Evolutionary conservation across 2,888 invertebrate genomes (phyloP), one percentile per base, ranked within the genome.

Genomic region (Plemyria rubiginata): DNA sequence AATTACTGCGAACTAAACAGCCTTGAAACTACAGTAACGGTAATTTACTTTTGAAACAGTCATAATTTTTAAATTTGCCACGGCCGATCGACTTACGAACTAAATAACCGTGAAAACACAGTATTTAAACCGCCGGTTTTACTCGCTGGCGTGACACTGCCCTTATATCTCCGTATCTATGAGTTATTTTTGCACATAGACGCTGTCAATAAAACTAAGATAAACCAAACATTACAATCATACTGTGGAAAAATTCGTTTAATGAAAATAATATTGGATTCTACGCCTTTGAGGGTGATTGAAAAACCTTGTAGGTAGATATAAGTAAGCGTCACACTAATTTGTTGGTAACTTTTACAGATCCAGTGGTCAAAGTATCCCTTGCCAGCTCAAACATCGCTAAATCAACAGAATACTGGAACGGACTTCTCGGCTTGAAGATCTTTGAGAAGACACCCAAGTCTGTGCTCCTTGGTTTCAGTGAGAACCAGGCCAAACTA

Each of bases 361-460:
- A 97, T 93, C 97, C 97, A 48, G 95, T 98, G 0, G 85, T 95
- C 52, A 96, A 96, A 88, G 97, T 99, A 0, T 94, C 96, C 0
- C 84, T 99, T 62, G 95, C 97, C 12, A 95, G 96, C 67, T 96
- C 96, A 0, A 94, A 97, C 88, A 88, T 99, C 63, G 85, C 94
- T 15, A 94, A 93, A 63, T 97, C 98, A 4, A 92, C 96, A 63
- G 94, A 95, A 12, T 99, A 97, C 86, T 99, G 99, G 99, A 95
- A 95, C 67, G 95, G 95, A 9, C 87, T 97, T 29, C 93, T 98
- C 38, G 94, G 95, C 4, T 94, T 99, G 92, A 94, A 95, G 72
- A 85, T 97, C 49, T 94, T 95, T 72, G 93, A 94, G 46, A 92
- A 96, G 80, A 94, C 92, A 0, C 92, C 94, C 3, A 94, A 95